Evolutionary conservation across 2,888 invertebrate species (phyloP), one percentile per base, ranked within the genome.

Genomic region (Limenitis camilla): DNA sequence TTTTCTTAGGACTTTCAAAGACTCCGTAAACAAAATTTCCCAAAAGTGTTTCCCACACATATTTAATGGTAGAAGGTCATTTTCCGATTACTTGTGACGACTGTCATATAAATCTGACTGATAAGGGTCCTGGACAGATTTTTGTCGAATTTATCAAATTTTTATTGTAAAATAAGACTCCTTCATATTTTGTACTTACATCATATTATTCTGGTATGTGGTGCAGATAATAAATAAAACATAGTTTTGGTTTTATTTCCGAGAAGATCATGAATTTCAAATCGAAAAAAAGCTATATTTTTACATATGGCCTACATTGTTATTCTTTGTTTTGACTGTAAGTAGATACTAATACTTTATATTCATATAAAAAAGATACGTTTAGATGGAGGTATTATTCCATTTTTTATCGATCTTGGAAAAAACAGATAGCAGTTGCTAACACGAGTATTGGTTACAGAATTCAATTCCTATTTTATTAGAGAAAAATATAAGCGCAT

Each of bases 191-290:
- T 44, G 40, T 40, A 40, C 49, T 40, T 44, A 36, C 29, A 36
- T 38, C 42, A 27, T 33, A 49, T 30, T 44, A 49, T 44, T 45
- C 43, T 28, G 49, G 49, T 49, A 48, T 48, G 40, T 40, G 29
- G 40, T 48, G 36, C 40, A 52, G 39, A 43, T 35, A 10, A 46
- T 58, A 36, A 58, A 58, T 58, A 56, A 55, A 54, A 52, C 30
- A 59, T 50, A 42, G 31, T 32, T 29, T 45, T 33, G 36, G 38
- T 52, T 36, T 43, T 42, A 42, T 39, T 50, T 38, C 36, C 29
- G 29, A 33, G 59, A 53, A 58, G 47, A 40, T 51, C 38, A 56
- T 58, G 60, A 58, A 60, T 56, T 49, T 52, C 29, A 56, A 60
- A 27, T 38, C 4, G 5, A 40, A 32, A 29, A 35, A 47, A 30